Evolutionary conservation across 2,888 invertebrate species (phyloP), one percentile per base, ranked within the genome.

Genomic region (Elmis aenea): DNA sequence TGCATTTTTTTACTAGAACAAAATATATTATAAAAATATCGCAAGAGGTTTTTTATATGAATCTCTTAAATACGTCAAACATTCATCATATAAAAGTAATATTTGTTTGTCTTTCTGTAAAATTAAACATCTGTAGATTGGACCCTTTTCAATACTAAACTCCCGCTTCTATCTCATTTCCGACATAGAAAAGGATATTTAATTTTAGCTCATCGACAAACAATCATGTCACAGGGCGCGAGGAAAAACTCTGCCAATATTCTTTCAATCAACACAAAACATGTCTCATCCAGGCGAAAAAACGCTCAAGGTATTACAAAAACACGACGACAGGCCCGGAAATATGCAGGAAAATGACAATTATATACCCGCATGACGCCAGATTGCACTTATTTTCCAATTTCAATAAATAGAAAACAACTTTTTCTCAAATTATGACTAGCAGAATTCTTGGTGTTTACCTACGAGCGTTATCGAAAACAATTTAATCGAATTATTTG

Each of bases 311-410:
- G 46, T n/a, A n/a, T n/a, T n/a, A n/a, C n/a, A n/a, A n/a, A n/a
- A n/a, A n/a, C n/a, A n/a, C n/a, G n/a, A n/a, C 43, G 44, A 48
- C 46, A 42, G 48, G 45, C 48, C 52, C 59, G 65, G 64, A 65
- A 64, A 63, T 64, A 58, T 56, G 55, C 62, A 64, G 64, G 64
- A 59, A 64, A 64, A 62, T 59, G 64, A 60, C 63, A 61, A 63
- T 65, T 59, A 58, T 38, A 28, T 21, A 13, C 29, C 13, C 29
- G n/a, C n/a, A n/a, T 26, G 21, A 26, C 16, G 12, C 25, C 16
- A 13, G 25, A 29, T 16, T 11, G 26, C 9, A 28, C 12, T 22
- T 6, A 14, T 23, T 26, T 26, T 22, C n/a, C 10, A 25, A 26
- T 18, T n/a, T n/a, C n/a, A n/a, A n/a, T n/a, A n/a, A n/a, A n/a